Evolutionary conservation across 2,113 vertebrate species (phyloP).

Genomic region (Tragelaphus strepsiceros): DNA sequence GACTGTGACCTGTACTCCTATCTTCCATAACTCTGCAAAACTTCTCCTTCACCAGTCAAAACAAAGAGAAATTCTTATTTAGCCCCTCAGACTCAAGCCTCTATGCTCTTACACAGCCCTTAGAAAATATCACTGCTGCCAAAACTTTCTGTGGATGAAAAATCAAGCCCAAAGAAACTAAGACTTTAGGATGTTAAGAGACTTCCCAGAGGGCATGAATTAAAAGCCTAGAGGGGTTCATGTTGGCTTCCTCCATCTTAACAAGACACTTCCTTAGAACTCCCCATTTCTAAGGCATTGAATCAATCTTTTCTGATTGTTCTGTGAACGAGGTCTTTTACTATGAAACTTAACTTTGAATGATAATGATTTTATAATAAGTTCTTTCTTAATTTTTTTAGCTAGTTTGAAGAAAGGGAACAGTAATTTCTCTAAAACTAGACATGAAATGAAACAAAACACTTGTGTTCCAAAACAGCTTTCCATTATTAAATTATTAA

Average conservation of each 20-base stretch:
- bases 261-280: background rate
- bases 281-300: background rate
- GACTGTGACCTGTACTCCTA: background rate
- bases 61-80: background rate
- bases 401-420: slow-evolving; percentile 33
- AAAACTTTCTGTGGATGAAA: background rate
- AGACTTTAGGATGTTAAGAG: background rate
- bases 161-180: background rate
- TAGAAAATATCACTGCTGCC: background rate
- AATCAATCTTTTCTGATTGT: slow-evolving; percentile 16
- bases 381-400: slow-evolving; percentile 40
- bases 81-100: background rate
- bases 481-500: slow-evolving; percentile 35
- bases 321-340: slow-evolving; percentile 26
- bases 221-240: background rate
- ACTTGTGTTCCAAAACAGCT: slow-evolving; percentile 19
- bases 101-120: background rate
- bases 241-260: background rate
- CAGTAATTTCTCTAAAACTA: slow-evolving; percentile 45
- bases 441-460: slow-evolving; percentile 47
- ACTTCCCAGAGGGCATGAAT: background rate
- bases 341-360: slow-evolving; percentile 46
- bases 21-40: background rate
- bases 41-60: background rate
- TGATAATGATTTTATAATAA: slow-evolving; percentile 33